Conservation (phyloP, 2,888 invertebrate genomes). For the Platypus cylindrus region DNA sequence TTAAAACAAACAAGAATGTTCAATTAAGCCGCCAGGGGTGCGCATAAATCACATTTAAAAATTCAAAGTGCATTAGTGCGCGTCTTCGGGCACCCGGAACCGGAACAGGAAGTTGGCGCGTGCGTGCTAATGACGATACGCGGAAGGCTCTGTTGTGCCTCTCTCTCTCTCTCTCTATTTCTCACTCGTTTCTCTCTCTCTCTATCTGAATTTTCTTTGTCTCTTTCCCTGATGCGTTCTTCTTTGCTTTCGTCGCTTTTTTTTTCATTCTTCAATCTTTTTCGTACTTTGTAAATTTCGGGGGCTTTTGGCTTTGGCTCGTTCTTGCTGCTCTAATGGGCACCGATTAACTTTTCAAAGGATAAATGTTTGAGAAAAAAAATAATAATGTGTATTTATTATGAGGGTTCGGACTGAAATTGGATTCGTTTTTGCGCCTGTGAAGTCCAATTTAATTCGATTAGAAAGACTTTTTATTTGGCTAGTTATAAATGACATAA, state of each 20-base stretch:
- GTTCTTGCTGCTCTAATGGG: constrained; percentile 7
- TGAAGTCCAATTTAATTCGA: too few species aligned
- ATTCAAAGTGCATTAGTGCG: constrained; percentile 29
- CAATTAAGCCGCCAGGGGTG: constrained; percentile 26
- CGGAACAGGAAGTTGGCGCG: constrained; percentile 35
- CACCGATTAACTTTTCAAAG: constrained; percentile 5
- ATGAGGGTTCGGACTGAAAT: too few species aligned
- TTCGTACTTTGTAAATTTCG: constrained; percentile 4
- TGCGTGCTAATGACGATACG: constrained; percentile 33
- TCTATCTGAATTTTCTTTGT: not conserved
- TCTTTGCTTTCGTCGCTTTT: not conserved
- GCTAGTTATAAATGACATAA: too few species aligned
- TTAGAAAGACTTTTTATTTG: too few species aligned
- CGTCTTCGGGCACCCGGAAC: constrained; percentile 27
- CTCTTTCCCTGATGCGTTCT: not conserved
- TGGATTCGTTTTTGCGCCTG: too few species aligned
- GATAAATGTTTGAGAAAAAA: too few species aligned
- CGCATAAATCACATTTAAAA: constrained; percentile 32
- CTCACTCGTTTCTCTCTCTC: not conserved
- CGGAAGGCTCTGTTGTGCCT: constrained; percentile 7
- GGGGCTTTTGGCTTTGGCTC: constrained; percentile 3
- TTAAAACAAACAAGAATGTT: constrained; percentile 29
- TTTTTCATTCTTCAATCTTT: too few species aligned
- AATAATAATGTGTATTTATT: too few species aligned
- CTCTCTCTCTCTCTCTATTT: constrained; percentile 1